Evolutionary conservation across 2,113 vertebrate species (phyloP).

Genomic region (Oryzias curvinotus): DNA sequence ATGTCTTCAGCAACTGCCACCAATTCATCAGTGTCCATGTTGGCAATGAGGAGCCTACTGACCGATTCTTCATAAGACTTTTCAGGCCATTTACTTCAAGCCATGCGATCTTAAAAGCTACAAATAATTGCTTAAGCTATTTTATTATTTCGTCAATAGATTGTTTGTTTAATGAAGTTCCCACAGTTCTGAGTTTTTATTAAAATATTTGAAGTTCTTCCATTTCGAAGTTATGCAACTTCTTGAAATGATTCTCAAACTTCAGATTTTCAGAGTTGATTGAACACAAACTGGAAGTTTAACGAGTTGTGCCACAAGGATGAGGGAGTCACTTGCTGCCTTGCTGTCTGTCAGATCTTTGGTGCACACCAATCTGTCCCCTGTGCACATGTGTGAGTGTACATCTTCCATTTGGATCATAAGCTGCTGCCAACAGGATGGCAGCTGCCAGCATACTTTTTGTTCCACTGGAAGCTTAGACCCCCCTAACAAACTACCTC

Average conservation of each 20-base stretch:
- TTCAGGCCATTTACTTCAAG: background rate
- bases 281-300: background rate
- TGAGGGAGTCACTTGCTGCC: conserved; percentile 9
- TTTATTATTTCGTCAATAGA: background rate
- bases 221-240: no score
- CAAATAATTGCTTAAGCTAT: background rate
- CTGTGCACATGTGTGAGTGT: conserved; percentile 37
- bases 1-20: conserved; percentile 78
- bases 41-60: conserved; percentile 38
- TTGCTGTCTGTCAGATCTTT: conserved; percentile 51
- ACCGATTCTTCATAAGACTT: conserved; percentile 7
- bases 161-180: background rate
- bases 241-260: no score
- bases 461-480: conserved; percentile 57
- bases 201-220: background rate
- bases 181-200: background rate
- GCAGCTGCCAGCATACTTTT: conserved; percentile 77
- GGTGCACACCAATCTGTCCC: conserved; percentile 15
- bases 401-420: conserved; percentile 56
- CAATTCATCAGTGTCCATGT: conserved; percentile 72
- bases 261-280: background rate
- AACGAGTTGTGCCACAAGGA: background rate
- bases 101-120: background rate
- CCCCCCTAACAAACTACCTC: conserved; percentile 8
- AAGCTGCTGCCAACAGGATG: conserved; percentile 48